Percentiles rank a stretch among this genome's conserved stretches.
These are phyloP conservation scores for Galeopsomyia nigrocyanea DNA, from an alignment of 2,888 invertebrate genomes.

Conservation along the genomic window DNA sequence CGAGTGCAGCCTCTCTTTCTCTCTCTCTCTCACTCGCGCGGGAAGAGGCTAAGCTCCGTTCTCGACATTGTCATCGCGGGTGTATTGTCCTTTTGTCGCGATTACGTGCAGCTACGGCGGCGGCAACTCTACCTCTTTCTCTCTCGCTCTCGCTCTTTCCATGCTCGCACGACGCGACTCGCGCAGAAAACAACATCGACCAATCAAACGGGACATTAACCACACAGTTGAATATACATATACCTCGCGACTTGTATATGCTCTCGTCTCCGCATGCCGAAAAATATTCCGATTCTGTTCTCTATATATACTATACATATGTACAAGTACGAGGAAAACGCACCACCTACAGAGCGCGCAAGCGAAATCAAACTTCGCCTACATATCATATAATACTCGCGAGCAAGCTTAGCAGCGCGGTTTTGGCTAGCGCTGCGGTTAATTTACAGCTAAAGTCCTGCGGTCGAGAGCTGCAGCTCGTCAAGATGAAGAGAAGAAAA, in stretches of 20 bases:
- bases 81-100: constrained; percentile 45
- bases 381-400: not conserved
- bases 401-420: constrained; percentile 10
- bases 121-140: constrained; percentile 4
- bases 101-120: constrained; percentile 30
- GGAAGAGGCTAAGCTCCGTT: constrained; percentile 34
- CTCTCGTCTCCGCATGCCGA: not conserved
- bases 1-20: not conserved
- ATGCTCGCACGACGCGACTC: not conserved
- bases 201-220: constrained; percentile 67
- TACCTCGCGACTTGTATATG: constrained; percentile 17
- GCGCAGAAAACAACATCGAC: constrained; percentile 45
- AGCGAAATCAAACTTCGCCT: not conserved
- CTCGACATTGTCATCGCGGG: constrained; percentile 39
- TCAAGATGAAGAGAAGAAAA: not conserved
- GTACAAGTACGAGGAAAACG: not conserved
- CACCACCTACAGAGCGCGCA: constrained; percentile 4
- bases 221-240: constrained; percentile 61
- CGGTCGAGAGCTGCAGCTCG: constrained; percentile 31
- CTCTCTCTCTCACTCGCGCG: too few species aligned
- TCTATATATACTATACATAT: not conserved
- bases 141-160: not conserved
- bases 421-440: constrained; percentile 46
- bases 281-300: constrained; percentile 29
- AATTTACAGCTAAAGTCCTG: constrained; percentile 51